These are phyloP conservation scores for Agrypnus murinus DNA, from an alignment of 2,888 invertebrate genomes.

Conservation along the genomic window DNA sequence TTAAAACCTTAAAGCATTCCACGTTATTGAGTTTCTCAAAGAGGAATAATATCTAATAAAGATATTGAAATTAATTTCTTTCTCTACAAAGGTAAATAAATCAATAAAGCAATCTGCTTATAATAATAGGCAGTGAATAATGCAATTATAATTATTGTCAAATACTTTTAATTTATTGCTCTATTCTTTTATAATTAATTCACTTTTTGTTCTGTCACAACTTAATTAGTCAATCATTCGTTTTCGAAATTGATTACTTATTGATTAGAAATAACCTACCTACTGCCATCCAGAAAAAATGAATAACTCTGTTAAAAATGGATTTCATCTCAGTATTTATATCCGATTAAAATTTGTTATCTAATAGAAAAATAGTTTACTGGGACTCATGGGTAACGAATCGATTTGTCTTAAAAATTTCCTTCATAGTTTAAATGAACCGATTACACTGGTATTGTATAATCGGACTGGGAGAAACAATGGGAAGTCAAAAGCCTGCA, in stretches of 20 bases:
- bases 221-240: too few relatives aligned
- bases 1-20: too few relatives aligned
- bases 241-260: too few relatives aligned
- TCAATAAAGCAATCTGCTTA: too few relatives aligned
- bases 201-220: neutral
- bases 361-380: conserved; percentile 11
- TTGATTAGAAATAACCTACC: neutral
- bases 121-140: too few relatives aligned
- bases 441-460: conserved; percentile 24
- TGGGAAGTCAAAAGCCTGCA: conserved; percentile 2
- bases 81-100: too few relatives aligned
- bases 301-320: neutral
- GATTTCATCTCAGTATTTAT: neutral
- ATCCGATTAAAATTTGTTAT: conserved; percentile 21
- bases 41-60: too few relatives aligned
- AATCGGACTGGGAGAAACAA: conserved; percentile 25
- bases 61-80: too few relatives aligned
- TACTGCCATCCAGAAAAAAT: neutral
- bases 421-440: conserved; percentile 22
- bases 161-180: too few relatives aligned
- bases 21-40: too few relatives aligned
- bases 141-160: too few relatives aligned
- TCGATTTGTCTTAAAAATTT: conserved; percentile 16
- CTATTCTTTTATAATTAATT: too few relatives aligned
- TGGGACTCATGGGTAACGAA: conserved; percentile 27